These are phyloP conservation scores for Campylomormyrus numenius DNA, from an alignment of 2,113 vertebrate species.

Conservation along the genomic window DNA sequence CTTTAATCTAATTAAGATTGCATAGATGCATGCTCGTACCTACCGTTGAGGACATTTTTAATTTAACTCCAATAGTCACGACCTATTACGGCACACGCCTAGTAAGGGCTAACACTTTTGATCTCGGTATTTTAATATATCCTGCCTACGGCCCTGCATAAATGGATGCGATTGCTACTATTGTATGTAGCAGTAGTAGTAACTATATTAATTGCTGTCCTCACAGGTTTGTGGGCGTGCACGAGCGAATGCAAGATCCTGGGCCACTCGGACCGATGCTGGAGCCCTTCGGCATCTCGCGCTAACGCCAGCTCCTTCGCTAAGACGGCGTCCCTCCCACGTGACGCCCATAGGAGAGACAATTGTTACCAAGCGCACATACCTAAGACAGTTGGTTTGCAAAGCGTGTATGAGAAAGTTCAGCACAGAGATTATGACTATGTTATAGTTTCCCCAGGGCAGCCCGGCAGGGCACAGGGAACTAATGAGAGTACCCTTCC, in stretches of 20 bases:
- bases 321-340: conserved; percentile 82
- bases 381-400: conserved; percentile 78
- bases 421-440: conserved; percentile 84
- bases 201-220: not conserved
- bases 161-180: not conserved
- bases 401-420: conserved; percentile 89
- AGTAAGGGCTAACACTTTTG: not conserved
- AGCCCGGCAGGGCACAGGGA: conserved; percentile 76
- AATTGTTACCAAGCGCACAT: conserved; percentile 80
- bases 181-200: not conserved
- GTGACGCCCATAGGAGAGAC: conserved; percentile 76
- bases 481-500: conserved; percentile 81
- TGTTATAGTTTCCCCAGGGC: conserved; percentile 76
- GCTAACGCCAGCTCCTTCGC: conserved; percentile 72
- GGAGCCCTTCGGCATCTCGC: conserved; percentile 83
- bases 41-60: not conserved
- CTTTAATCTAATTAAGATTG: not conserved
- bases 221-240: conserved; percentile 86
- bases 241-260: conserved; percentile 91
- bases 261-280: conserved; percentile 93
- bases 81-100: not conserved
- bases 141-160: not conserved
- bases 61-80: not conserved
- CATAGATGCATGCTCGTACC: not conserved
- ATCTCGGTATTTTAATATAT: not conserved